Evolutionary conservation across 1,140 invertebrate species (phyloP), one percentile per base, ranked within the genome.

Genomic region (Mylabris phalerata): DNA sequence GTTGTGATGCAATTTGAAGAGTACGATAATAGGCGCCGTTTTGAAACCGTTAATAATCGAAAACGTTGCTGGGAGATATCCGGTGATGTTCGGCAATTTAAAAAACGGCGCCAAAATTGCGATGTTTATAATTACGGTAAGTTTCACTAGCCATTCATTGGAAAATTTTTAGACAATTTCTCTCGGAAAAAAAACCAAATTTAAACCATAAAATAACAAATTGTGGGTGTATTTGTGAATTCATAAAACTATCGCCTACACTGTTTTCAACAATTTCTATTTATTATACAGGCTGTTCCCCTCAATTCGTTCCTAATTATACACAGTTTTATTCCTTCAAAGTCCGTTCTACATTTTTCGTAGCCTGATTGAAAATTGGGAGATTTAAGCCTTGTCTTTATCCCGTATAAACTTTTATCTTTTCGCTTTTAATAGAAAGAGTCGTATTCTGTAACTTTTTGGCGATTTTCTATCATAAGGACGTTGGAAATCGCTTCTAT

Each of bases 61-160:
- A 68, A 68, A 62, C 60, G 67, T 25, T 39, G 42, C n/a, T 60
- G 57, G 52, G 55, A 61, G 3, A 27, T 58, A 19, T 25, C 38
- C 27, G 45, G 50, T 13, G 49, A 62, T 10, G 40, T 32, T 9
- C 4, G 42, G 1, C 55, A 49, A 27, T 67, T 62, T 41, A 68
- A 68, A 63, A 66, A 67, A 54, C 59, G 60, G 65, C 67, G 67
- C 50, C 56, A 67, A 63, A 60, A 56, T 55, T 7, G 7, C 32
- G 32, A 32, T 32, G 1, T 32, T 32, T 5, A 32, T 7, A 32
- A 32, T 32, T 32, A 32, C 32, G 65, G 67, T 69, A 55, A 67
- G 61, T 62, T 44, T 10, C 10, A 7, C 19, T 32, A n/a, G 11
- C 6, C 3, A 3, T 42, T 42, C 3, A 42, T 4, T 10, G 9